Base-by-base conservation (phyloP, 2,888 invertebrate species). In the Calameuta filiformis region DNA sequence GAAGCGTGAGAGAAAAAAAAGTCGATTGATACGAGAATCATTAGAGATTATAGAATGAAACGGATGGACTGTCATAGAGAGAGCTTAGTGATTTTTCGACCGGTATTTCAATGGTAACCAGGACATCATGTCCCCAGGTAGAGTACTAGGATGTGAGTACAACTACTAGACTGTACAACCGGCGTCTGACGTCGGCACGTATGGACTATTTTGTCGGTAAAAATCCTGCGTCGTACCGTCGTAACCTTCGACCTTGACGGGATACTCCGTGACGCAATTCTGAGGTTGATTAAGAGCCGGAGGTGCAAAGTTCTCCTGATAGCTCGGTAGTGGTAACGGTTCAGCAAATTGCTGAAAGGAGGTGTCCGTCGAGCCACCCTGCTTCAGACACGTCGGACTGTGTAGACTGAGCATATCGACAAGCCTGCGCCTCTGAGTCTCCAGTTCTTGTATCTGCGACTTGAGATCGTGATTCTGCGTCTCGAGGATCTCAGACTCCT, bases 391-490 rank as follows among this genome's bases (percentile, higher is more conserved):
- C 23, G 94, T 94, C 0, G 96, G 94, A 69, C 94, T 93, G 91
- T 97, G 97, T 30, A 94, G 92, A 76, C 95, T 94, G 85, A 97
- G 92, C 95, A 97, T 96, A 85, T 97, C 96, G 86, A 95, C 94
- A 79, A 98, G 93, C 88, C 95, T 94, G 82, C 95, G 94, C 87
- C 95, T 94, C 90, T 97, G 96, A 77, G 94, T 95, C 92, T 97
- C 96, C 87, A 97, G 92, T 87, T 95, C 95, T 92, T 96, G 95
- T 79, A 97, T 95, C 91, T 97, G 97, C 81, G 94, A 94, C 92
- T 97, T 97, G 80, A 97, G 93, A 88, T 96, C 96, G 81, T 96
- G 94, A 90, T 97, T 97, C 92, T 97, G 97, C 78, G 94, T 95
- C 91, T 97, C 97, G 81, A 97, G 92, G 76, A 95, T 95, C 92